Base-by-base conservation (phyloP, 2,113 vertebrate species). In the Alexandromys fortis region DNA sequence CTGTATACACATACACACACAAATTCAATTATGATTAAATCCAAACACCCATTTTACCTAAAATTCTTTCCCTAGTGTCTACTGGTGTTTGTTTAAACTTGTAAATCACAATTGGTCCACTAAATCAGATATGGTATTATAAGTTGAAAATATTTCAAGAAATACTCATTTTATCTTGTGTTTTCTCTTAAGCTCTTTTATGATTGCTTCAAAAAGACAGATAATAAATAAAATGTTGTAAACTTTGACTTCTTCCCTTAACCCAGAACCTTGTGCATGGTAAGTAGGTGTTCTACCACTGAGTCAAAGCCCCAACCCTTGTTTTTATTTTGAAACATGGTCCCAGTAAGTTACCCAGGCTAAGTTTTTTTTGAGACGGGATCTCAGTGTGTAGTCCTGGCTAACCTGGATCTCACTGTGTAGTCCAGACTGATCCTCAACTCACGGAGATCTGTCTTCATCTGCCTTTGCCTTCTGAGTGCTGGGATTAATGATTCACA, bases 121-220 rank as follows among this genome's bases (percentile, higher is more conserved):
- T 73, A 88, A 94, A 92, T 78, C 28, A 49, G 73, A 79, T 90
- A 94, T 11, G 93, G 65, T 91, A 95, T 95, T 70, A 87, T 52
- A 93, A 92, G 92, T 92, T 91, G 91, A 22, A 94, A 96, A 70
- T 90, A 86, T 91, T 94, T 35, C 30, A 91, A 45, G 38, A 90
- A 94, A 42, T 73, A 76, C 5, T 94, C 35, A 35, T 58, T 76
- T 79, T 63, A 86, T 67, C 26, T 19, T 93, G 16, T 12, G 58
- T 87, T 47, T 90, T 95, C 33, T 91, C 55, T 14, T 94, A 55
- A 33, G 12, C 4, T 88, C 47, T 68, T 91, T 87, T 72, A 67
- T 89, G 30, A 82, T 21, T 92, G 47, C 47, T 94, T 96, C 63
- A 89, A 92, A 96, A 94, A 90, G 63, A 47, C 17, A 95, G 63